Percentiles rank a stretch among this genome's conserved stretches.
phyloP scores from a whole-genome alignment of 2,797 vertebrate genomes.

The Urosaurus nigricauda region DNA sequence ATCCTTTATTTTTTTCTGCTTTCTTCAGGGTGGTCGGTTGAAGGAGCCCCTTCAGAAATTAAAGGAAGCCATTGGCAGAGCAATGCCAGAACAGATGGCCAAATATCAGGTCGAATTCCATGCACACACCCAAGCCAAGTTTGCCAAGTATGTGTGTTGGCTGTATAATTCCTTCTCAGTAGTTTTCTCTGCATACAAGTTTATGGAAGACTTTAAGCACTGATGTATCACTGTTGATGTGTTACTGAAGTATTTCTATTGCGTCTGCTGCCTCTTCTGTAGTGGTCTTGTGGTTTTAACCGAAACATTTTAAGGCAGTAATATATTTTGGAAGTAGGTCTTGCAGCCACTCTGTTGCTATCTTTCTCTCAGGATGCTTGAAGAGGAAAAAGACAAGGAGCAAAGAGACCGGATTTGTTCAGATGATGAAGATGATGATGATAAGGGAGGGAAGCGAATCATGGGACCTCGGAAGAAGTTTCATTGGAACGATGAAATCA shows the following conservation, averaged over 20 bases:
- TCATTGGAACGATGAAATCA: slow-evolving; percentile 93
- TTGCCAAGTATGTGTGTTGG: slow-evolving; percentile 84
- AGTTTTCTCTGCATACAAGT: not conserved
- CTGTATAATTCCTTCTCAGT: not conserved
- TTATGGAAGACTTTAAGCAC: not conserved
- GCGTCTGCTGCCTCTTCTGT: not conserved
- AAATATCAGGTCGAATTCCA: slow-evolving; percentile 88
- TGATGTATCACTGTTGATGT: not conserved
- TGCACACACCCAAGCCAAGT: slow-evolving; percentile 86
- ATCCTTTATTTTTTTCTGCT: not conserved
- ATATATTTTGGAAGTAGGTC: not conserved
- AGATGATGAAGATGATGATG: slow-evolving; percentile 86
- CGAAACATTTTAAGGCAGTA: not conserved
- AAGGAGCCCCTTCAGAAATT: slow-evolving; percentile 87
- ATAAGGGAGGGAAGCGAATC: slow-evolving; percentile 84
- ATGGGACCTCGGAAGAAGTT: slow-evolving; percentile 91
- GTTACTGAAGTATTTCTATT: not conserved
- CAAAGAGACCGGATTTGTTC: slow-evolving; percentile 82
- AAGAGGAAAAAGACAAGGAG: slow-evolving; percentile 85
- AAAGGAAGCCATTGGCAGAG: slow-evolving; percentile 87
- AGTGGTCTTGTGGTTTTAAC: not conserved
- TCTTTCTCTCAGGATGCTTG: slow-evolving; percentile 75
- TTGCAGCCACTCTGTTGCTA: not conserved
- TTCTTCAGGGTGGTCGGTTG: slow-evolving; percentile 82
- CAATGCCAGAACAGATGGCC: slow-evolving; percentile 92